These are phyloP conservation scores for Yponomeuta sedellus DNA, from an alignment of 2,888 invertebrate species.

Conservation along the genomic window DNA sequence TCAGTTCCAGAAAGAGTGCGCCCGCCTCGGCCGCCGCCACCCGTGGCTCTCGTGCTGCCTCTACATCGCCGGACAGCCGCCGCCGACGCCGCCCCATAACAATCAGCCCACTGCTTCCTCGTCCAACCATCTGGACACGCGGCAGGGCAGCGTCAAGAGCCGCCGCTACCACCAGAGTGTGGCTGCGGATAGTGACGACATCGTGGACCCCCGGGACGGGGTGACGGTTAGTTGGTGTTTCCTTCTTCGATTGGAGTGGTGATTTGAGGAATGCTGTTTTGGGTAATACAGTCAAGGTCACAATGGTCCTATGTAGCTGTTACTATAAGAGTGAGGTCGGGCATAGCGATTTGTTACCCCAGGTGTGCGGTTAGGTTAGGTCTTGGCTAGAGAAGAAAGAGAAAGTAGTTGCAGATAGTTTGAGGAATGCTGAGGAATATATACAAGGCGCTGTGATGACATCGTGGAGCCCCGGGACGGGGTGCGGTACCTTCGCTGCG, in stretches of 20 bases:
- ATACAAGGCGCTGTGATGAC: slow-evolving; percentile 35
- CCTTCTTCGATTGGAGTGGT: not conserved
- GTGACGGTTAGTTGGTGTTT: slow-evolving; percentile 47
- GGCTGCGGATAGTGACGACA: slow-evolving; percentile 49
- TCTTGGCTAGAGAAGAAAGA: too few relatives aligned
- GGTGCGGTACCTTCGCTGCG: too few relatives aligned
- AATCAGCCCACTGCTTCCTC: slow-evolving; percentile 40
- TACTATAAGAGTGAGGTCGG: too few relatives aligned
- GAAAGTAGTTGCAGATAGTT: too few relatives aligned
- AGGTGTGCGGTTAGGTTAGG: too few relatives aligned
- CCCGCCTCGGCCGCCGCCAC: slow-evolving; percentile 56
- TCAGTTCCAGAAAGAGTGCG: slow-evolving; percentile 69
- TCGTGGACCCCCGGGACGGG: slow-evolving; percentile 52
- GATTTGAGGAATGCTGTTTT: not conserved
- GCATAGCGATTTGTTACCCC: too few relatives aligned
- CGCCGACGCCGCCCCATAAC: slow-evolving; percentile 32
- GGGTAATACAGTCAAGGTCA: too few relatives aligned
- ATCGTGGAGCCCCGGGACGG: too few relatives aligned
- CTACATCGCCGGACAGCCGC: slow-evolving; percentile 44
- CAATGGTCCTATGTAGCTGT: too few relatives aligned
- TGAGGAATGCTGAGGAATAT: too few relatives aligned
- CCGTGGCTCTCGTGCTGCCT: slow-evolving; percentile 67
- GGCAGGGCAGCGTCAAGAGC: slow-evolving; percentile 54
- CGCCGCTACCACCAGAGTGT: slow-evolving; percentile 58
- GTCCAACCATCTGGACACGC: slow-evolving; percentile 54